Evolutionary conservation across 2,113 vertebrate genomes (phyloP).

Genomic region (Macquaria ambigua): DNA sequence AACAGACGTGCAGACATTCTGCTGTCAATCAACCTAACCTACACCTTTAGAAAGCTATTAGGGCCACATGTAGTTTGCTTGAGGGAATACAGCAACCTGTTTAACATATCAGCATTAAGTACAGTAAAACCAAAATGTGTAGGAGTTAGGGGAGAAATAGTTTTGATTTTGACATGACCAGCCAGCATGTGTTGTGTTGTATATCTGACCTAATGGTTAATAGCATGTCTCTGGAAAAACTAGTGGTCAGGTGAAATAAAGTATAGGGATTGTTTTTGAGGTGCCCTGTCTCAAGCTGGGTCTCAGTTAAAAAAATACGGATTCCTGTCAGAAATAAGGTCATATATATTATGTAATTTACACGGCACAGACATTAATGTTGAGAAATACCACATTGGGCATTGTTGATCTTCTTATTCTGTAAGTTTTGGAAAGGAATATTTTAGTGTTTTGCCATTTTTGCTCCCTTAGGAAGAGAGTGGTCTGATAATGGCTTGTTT

Average conservation of each 20-base stretch:
- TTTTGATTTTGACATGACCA: neutral
- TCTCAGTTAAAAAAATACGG: neutral
- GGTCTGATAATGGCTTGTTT: conserved; percentile 14
- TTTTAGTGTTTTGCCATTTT: neutral
- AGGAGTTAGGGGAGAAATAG: too few species aligned
- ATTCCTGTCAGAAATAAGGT: neutral
- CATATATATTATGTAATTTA: neutral
- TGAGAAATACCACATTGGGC: neutral
- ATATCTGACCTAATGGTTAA: neutral
- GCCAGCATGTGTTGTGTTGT: neutral
- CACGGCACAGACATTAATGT: neutral
- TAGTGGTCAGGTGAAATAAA: too few species aligned
- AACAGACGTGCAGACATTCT: neutral
- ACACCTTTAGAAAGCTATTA: neutral
- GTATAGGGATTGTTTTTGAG: too few species aligned
- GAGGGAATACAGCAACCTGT: neutral
- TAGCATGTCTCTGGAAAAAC: neutral
- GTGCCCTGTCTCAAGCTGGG: neutral
- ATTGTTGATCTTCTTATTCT: neutral
- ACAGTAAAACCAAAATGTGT: neutral
- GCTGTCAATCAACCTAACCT: neutral
- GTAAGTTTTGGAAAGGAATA: neutral
- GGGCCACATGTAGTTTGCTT: neutral
- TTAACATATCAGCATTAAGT: too few species aligned
- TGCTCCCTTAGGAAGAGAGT: neutral